Base-by-base conservation (phyloP, 2,888 invertebrate genomes). In the Villa cingulata region DNA sequence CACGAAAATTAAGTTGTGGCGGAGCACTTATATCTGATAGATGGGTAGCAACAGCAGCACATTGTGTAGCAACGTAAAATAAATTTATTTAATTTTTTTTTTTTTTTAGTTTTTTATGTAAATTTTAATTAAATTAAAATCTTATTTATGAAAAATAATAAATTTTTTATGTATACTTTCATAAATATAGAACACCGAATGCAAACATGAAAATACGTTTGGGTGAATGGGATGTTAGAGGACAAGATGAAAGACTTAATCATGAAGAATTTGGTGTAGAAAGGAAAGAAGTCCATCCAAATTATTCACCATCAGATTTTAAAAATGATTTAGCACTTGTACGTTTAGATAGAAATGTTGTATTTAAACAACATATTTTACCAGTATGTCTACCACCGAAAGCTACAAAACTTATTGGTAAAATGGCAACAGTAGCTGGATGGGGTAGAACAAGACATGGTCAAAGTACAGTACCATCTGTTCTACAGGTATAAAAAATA, bases 361-460 rank as follows among this genome's bases (percentile, higher is more conserved):
- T 81, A 17, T 92, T 87, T 65, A 88, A 90, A 59, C 90, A 92
- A 58, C 92, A 94, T 65, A 92, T 94, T 53, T 72, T 92, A 41
- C 92, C 92, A 2, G 91, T 94, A 9, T 94, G 94, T 63, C 71
- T 94, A 37, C 92, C 94, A 17, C 82, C 78, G 49, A 79, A 78
- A 56, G 77, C 76, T 62, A 72, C 85, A 53, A 90, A 88, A 63
- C 65, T 91, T 18, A 79, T 86, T 0, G 91, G 92, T 1, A 85
- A 85, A 61, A 85, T 85, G 70, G 92, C 90, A 39, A 91, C 91
- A 0, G 92, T 92, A 0, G 88, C 85, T 0, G 92, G 92, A 1
- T 94, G 92, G 92, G 92, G 92, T 0, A 72, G 92, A 20, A 91
- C 90, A 1, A 73, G 88, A 41, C 90, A 91, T 59, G 91, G 91